Conservation (phyloP, 2,113 vertebrate genomes). For the Sisor rabdophorus region DNA sequence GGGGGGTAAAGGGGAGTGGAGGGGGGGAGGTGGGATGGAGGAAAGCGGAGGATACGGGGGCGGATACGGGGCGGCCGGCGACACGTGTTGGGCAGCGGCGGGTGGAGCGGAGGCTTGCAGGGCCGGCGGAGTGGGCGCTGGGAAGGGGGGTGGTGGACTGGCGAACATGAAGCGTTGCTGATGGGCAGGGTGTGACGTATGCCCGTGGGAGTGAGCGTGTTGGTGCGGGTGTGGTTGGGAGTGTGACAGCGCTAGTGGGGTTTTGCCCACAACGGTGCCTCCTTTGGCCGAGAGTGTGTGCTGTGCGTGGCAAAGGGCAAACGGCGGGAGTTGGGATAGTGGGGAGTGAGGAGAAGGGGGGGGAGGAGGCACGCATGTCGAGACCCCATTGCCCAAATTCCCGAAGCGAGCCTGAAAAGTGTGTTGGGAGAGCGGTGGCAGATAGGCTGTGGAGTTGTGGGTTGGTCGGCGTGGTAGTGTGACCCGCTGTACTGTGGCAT, state of each 20-base stretch:
- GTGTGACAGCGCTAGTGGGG: conserved; percentile 69
- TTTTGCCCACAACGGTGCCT: conserved; percentile 56
- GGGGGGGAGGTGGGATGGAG: conserved; percentile 70
- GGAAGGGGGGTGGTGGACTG: conserved; percentile 61
- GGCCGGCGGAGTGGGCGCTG: conserved; percentile 58
- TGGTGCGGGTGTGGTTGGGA: conserved; percentile 68
- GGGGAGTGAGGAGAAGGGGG: conserved; percentile 71
- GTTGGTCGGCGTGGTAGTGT: conserved; percentile 68
- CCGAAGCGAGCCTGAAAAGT: conserved; percentile 55
- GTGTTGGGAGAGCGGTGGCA: conserved; percentile 59
- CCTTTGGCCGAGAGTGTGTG: conserved; percentile 53
- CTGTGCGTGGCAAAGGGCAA: conserved; percentile 69
- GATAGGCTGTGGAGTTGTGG: conserved; percentile 59
- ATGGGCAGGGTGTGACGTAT: conserved; percentile 61
- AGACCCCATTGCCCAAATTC: conserved; percentile 55
- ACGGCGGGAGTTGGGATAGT: conserved; percentile 65
- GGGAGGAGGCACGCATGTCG: conserved; percentile 44
- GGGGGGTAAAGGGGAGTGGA: conserved; percentile 69
- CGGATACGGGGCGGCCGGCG: conserved; percentile 58
- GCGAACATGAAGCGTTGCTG: conserved; percentile 69
- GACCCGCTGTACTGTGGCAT: conserved; percentile 67
- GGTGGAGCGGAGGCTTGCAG: conserved; percentile 38
- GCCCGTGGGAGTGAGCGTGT: conserved; percentile 67
- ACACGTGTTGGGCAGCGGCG: conserved; percentile 61
- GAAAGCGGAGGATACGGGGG: conserved; percentile 74